A percentile compares a stretch with the other conserved stretches of the same genome.
Evolutionary conservation across 2,888 invertebrate species (phyloP).

Genomic region (Mycalesis mineus): DNA sequence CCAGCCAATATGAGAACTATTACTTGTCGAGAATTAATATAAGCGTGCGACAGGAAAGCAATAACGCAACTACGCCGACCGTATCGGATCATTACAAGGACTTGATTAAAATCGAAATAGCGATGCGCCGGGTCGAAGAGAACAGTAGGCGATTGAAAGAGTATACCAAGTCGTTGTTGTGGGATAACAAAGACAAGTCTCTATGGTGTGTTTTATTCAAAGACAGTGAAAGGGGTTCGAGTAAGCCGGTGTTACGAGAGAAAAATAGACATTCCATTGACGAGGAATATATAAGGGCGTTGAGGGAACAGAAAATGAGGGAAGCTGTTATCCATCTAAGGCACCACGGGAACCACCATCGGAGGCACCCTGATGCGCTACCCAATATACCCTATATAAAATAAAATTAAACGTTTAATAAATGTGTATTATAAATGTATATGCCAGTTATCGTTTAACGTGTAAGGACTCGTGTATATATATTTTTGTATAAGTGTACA

Average conservation of each 20-base stretch:
- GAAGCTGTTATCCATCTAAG: slow-evolving; percentile 67
- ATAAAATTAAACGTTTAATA: slow-evolving; percentile 44
- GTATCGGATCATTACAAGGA: slow-evolving; percentile 71
- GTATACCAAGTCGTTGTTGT: slow-evolving; percentile 70
- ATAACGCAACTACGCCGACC: slow-evolving; percentile 52
- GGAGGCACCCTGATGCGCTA: slow-evolving; percentile 56
- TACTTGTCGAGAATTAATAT: slow-evolving; percentile 78
- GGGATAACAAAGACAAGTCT: slow-evolving; percentile 75
- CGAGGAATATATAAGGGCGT: slow-evolving; percentile 59
- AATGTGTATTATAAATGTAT: slow-evolving; percentile 26
- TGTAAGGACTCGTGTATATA: slow-evolving; percentile 57
- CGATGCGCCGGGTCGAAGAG: slow-evolving; percentile 74
- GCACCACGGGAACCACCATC: slow-evolving; percentile 66
- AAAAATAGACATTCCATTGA: slow-evolving; percentile 54
- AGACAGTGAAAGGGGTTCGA: slow-evolving; percentile 56
- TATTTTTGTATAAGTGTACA: slow-evolving; percentile 55
- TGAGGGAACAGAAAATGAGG: slow-evolving; percentile 66
- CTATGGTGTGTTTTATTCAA: slow-evolving; percentile 75
- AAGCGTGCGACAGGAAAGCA: slow-evolving; percentile 57
- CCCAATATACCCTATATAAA: slow-evolving; percentile 66
- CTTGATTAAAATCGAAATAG: slow-evolving; percentile 75
- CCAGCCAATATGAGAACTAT: slow-evolving; percentile 73
- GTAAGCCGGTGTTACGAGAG: slow-evolving; percentile 43
- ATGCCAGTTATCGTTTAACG: slow-evolving; percentile 40
- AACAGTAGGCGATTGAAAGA: slow-evolving; percentile 72